A percentile compares a stretch with the other conserved stretches of the same genome.
phyloP scores from a whole-genome alignment of 2,888 invertebrate genomes.

The Andrena chrysosceles region DNA sequence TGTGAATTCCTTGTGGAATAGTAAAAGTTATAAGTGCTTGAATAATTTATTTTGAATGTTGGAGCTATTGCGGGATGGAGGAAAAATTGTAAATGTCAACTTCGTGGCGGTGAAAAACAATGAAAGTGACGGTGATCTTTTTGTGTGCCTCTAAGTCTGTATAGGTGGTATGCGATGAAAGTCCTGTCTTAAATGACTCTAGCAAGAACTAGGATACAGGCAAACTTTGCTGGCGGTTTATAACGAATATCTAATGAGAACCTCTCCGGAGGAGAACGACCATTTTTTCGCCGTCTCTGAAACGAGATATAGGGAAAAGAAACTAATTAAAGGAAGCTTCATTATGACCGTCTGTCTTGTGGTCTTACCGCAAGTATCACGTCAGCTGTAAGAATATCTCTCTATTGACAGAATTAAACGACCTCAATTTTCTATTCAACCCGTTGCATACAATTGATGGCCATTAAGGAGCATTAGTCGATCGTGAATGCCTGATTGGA shows the following conservation, averaged over 20 bases:
- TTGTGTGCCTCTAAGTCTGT: too few relatives aligned
- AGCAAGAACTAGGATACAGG: slow-evolving; percentile 30
- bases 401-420: slow-evolving; percentile 72
- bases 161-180: too few relatives aligned
- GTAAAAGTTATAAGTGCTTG: too few relatives aligned
- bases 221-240: background rate
- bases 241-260: slow-evolving; percentile 58
- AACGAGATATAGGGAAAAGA: slow-evolving; percentile 60
- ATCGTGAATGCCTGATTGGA: background rate
- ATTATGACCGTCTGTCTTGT: slow-evolving; percentile 52
- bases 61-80: too few relatives aligned
- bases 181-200: slow-evolving; percentile 29
- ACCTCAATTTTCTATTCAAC: slow-evolving; percentile 35
- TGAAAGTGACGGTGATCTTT: too few relatives aligned
- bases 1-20: too few relatives aligned
- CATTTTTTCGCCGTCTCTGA: slow-evolving; percentile 46
- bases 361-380: slow-evolving; percentile 65
- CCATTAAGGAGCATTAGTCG: slow-evolving; percentile 1
- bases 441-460: background rate
- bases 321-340: slow-evolving; percentile 72
- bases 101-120: too few relatives aligned
- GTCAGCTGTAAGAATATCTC: slow-evolving; percentile 54
- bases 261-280: slow-evolving; percentile 1
- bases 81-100: too few relatives aligned
- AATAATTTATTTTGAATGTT: too few relatives aligned